Conservation (phyloP, 2,888 invertebrate genomes). For the Acleris holmiana region DNA sequence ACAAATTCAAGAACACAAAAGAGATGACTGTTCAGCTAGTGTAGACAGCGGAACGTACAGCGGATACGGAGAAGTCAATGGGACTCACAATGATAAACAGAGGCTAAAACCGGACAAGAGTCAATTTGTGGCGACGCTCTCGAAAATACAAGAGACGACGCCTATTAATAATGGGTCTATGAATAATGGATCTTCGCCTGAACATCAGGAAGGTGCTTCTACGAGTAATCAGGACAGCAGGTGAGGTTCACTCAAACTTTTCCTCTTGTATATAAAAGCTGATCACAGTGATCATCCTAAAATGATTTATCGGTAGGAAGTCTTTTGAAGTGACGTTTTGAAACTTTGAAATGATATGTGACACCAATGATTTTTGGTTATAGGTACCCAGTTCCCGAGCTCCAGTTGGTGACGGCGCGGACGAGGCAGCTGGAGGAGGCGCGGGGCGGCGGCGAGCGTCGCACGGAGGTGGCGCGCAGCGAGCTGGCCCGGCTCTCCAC, state of each 20-base stretch:
- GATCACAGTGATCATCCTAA: too few relatives aligned
- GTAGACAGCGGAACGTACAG: slow-evolving; percentile 78
- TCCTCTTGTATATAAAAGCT: too few relatives aligned
- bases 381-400: slow-evolving; percentile 76
- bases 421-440: slow-evolving; percentile 90
- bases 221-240: slow-evolving; percentile 75
- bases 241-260: slow-evolving; percentile 49
- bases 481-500: slow-evolving; percentile 87
- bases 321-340: too few relatives aligned
- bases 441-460: slow-evolving; percentile 85
- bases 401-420: slow-evolving; percentile 89
- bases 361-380: slow-evolving; percentile 6
- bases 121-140: slow-evolving; percentile 85
- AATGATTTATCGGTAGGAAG: too few relatives aligned
- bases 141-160: slow-evolving; percentile 86
- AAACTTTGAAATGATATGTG: too few relatives aligned
- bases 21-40: slow-evolving; percentile 77
- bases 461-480: slow-evolving; percentile 87
- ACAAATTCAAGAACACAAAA: slow-evolving; percentile 63
- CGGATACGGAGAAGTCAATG: slow-evolving; percentile 76
- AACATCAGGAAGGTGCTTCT: slow-evolving; percentile 63
- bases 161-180: slow-evolving; percentile 68
- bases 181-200: slow-evolving; percentile 75
- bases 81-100: slow-evolving; percentile 65
- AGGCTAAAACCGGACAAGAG: slow-evolving; percentile 73